Evolutionary conservation across 2,113 vertebrate genomes (phyloP).

Genomic region (Verasper variegatus): DNA sequence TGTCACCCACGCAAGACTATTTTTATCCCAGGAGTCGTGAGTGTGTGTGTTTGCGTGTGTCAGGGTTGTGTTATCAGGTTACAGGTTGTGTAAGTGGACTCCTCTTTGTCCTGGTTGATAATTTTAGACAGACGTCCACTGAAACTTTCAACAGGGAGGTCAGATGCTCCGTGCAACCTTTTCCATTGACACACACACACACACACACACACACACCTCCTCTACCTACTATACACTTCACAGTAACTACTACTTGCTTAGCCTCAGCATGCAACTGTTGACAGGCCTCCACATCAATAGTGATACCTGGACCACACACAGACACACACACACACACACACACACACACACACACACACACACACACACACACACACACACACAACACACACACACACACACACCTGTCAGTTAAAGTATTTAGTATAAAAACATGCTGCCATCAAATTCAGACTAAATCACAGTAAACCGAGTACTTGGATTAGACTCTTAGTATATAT

Average conservation of each 20-base stretch:
- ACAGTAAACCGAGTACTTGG: too few species aligned
- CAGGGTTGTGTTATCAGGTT: slow-evolving; percentile 63
- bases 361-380: neutral
- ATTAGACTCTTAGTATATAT: too few species aligned
- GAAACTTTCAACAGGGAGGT: slow-evolving; percentile 79
- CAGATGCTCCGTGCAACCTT: slow-evolving; percentile 59
- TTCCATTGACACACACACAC: slow-evolving; percentile 39
- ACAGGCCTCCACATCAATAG: neutral
- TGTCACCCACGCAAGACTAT: slow-evolving; percentile 75
- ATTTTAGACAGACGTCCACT: slow-evolving; percentile 76
- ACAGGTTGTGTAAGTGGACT: slow-evolving; percentile 77
- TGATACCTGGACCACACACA: neutral
- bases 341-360: neutral
- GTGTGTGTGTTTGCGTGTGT: slow-evolving; percentile 33
- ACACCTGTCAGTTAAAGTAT: too few species aligned
- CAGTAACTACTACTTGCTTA: neutral
- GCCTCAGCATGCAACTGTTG: neutral
- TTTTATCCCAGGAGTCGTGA: slow-evolving; percentile 68
- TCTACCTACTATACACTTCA: neutral
- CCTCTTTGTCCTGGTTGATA: slow-evolving; percentile 78
- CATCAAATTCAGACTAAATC: too few species aligned
- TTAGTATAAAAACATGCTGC: too few species aligned
- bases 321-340: neutral
- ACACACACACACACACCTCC: neutral
- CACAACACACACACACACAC: too few species aligned